These are phyloP conservation scores for Campylomormyrus numenius DNA, from an alignment of 2,113 vertebrate genomes.

Conservation along the genomic window DNA sequence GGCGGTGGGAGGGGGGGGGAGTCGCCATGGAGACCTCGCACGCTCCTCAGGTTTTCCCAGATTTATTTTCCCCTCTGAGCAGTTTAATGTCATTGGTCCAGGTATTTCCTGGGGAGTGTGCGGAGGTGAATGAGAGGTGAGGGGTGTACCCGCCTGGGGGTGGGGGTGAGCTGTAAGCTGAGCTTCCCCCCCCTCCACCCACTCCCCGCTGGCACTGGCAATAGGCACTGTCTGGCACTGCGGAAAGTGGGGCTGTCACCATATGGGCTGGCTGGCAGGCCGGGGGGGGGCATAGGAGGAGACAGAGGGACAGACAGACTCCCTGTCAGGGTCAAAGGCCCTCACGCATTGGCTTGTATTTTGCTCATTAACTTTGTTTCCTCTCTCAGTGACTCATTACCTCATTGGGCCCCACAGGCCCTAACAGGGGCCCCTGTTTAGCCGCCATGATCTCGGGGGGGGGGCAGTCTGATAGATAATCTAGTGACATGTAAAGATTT, in stretches of 20 bases:
- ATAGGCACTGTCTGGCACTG: background rate
- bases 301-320: background rate
- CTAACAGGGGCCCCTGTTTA: background rate
- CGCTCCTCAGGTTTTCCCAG: background rate
- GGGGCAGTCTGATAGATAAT: background rate
- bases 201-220: slow-evolving; percentile 2
- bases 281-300: background rate
- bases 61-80: background rate
- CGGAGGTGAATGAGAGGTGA: background rate
- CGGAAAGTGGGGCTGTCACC: background rate
- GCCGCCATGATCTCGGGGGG: background rate
- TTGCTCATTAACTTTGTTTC: background rate
- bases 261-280: background rate
- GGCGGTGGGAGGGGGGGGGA: too few relatives aligned
- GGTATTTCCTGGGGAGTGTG: background rate
- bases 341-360: background rate
- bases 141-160: background rate
- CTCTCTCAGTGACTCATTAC: background rate
- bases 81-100: background rate
- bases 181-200: background rate
- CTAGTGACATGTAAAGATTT: background rate
- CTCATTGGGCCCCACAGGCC: background rate
- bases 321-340: too few relatives aligned
- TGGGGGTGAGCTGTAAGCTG: background rate
- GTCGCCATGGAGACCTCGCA: background rate